A percentile compares a stretch with the other conserved stretches of the same genome.
These are phyloP conservation scores for Lycia hirtaria DNA, from an alignment of 2,888 invertebrate species.

Conservation along the genomic window DNA sequence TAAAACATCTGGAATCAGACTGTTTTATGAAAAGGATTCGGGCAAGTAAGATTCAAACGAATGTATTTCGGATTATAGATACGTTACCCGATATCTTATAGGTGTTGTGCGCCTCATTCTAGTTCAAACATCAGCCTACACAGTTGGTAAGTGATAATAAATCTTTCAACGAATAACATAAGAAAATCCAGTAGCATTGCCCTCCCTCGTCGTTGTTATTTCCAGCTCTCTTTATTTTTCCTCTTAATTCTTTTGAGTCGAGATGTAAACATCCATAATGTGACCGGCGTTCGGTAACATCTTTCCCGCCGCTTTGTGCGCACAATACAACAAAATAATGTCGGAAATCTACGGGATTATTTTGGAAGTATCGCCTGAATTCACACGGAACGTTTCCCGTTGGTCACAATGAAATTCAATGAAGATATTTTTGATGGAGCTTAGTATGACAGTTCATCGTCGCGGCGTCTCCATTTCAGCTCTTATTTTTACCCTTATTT, in stretches of 20 bases:
- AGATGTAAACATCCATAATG: slow-evolving; percentile 17
- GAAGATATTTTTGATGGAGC: neutral
- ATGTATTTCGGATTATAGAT: too few species aligned
- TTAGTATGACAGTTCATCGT: neutral
- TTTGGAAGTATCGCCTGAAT: neutral
- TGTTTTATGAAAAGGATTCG: too few species aligned
- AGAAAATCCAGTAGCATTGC: too few species aligned
- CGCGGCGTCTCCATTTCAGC: neutral
- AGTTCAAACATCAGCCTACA: too few species aligned
- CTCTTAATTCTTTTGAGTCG: slow-evolving; percentile 16
- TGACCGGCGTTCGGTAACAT: slow-evolving; percentile 2
- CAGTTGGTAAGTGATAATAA: too few species aligned
- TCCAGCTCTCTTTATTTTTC: slow-evolving; percentile 6
- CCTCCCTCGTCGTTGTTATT: too few species aligned
- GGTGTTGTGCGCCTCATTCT: too few species aligned
- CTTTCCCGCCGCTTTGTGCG: neutral
- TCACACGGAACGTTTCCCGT: neutral
- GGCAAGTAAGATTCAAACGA: too few species aligned
- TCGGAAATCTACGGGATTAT: neutral
- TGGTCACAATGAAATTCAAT: neutral
- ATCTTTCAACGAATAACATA: too few species aligned
- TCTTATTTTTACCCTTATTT: too few species aligned
- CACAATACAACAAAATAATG: slow-evolving; percentile 3
- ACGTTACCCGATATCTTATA: too few species aligned
- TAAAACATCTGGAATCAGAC: too few species aligned